Conservation (phyloP, 2,797 vertebrate genomes). For the Argentina silus region DNA sequence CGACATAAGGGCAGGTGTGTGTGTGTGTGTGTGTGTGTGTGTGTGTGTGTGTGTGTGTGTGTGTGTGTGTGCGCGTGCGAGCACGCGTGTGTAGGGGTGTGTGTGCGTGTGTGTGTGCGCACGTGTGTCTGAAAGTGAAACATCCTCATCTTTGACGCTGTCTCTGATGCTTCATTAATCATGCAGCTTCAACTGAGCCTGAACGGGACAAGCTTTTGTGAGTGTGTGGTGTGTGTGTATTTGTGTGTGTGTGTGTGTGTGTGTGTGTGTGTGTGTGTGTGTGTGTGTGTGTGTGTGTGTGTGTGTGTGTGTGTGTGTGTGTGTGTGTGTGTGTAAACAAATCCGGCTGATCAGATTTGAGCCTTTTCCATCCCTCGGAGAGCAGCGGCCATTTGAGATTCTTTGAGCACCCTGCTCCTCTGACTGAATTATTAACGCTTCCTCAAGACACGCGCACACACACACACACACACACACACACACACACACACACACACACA, state of each 20-base stretch:
- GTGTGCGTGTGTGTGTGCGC: too few relatives aligned
- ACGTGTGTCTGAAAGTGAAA: slow-evolving; percentile 69
- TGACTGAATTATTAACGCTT: slow-evolving; percentile 74
- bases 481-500: slow-evolving; percentile 22
- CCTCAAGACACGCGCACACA: slow-evolving; percentile 51
- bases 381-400: slow-evolving; percentile 80
- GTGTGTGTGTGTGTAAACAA: slow-evolving; percentile 68
- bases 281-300: neutral
- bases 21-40: neutral
- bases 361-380: slow-evolving; percentile 77
- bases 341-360: slow-evolving; percentile 83
- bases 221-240: neutral
- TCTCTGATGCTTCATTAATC: slow-evolving; percentile 64
- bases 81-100: neutral
- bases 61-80: slow-evolving; percentile 6
- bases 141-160: slow-evolving; percentile 65
- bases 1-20: slow-evolving; percentile 41
- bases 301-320: neutral
- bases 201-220: slow-evolving; percentile 65
- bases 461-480: slow-evolving; percentile 15
- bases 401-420: slow-evolving; percentile 58
- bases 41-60: neutral
- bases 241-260: slow-evolving; percentile 20
- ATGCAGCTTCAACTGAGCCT: slow-evolving; percentile 62
- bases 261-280: slow-evolving; percentile 27